These are phyloP conservation scores for Alectura lathami DNA, from an alignment of 2,113 vertebrate species.

Conservation along the genomic window DNA sequence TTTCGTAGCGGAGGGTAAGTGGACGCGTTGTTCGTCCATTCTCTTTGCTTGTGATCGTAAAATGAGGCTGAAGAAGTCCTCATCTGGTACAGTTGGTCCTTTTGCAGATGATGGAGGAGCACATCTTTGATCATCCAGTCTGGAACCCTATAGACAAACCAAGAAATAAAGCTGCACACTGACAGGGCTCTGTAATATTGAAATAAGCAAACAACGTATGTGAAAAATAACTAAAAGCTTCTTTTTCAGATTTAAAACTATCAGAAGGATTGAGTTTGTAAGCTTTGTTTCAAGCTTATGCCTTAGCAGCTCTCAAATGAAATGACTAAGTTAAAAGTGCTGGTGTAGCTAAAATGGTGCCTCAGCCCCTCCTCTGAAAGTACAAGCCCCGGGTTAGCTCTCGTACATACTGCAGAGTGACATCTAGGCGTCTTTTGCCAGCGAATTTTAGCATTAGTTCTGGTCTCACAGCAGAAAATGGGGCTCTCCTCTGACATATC, in stretches of 20 bases:
- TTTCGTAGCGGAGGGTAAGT: slow-evolving; percentile 80
- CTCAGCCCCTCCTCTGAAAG: background rate
- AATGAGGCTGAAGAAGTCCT: slow-evolving; percentile 98
- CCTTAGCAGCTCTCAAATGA: background rate
- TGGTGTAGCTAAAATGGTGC: background rate
- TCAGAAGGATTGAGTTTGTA: background rate
- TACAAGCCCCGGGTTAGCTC: accelerated
- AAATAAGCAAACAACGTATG: background rate
- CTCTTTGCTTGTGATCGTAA: slow-evolving; percentile 93
- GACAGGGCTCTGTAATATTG: background rate
- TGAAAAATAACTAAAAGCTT: background rate
- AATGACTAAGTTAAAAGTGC: background rate
- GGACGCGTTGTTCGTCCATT: slow-evolving; percentile 95
- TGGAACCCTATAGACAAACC: slow-evolving; percentile 81
- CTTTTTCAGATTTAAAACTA: background rate
- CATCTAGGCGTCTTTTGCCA: background rate
- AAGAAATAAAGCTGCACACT: background rate
- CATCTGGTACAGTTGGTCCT: slow-evolving; percentile 92
- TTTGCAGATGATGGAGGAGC: slow-evolving; percentile 86
- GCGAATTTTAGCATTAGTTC: background rate
- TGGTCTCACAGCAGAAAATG: background rate
- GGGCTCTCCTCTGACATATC: background rate
- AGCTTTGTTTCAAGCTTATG: background rate
- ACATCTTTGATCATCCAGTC: slow-evolving; percentile 94
- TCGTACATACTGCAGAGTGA: background rate